phyloP scores from a whole-genome alignment of 2,113 vertebrate genomes.

The Odocoileus hemionus region DNA sequence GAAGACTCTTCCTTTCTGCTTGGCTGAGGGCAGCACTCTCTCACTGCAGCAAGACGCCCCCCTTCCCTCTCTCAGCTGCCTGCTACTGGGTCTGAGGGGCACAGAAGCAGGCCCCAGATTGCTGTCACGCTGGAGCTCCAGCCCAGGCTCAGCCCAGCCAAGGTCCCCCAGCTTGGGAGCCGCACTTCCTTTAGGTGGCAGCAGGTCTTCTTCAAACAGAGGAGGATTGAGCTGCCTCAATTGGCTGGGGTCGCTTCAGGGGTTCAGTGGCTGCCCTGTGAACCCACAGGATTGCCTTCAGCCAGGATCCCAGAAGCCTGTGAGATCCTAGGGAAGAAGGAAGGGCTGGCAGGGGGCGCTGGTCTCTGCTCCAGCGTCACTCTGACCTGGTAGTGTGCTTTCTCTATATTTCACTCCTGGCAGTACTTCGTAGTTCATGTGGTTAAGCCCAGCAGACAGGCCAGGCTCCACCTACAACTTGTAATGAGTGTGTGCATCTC shows the following conservation, averaged over 20 bases:
- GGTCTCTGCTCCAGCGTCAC: not conserved
- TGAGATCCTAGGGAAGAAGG: not conserved
- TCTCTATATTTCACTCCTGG: not conserved
- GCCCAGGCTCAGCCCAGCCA: not conserved
- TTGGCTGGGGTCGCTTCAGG: not conserved
- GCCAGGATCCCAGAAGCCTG: not conserved
- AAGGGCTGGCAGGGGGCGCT: too few relatives aligned
- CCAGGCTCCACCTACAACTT: not conserved
- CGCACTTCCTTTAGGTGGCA: not conserved
- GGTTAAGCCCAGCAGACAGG: not conserved
- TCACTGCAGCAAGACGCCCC: accelerated
- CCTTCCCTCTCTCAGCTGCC: not conserved
- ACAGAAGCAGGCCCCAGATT: not conserved
- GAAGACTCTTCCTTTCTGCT: not conserved
- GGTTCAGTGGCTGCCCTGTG: not conserved
- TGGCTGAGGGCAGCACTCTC: not conserved
- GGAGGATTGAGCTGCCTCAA: not conserved
- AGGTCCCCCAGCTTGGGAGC: not conserved
- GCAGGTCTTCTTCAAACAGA: not conserved
- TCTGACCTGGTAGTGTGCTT: not conserved
- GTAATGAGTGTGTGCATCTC: accelerated
- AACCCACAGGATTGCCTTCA: not conserved
- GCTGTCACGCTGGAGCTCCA: not conserved
- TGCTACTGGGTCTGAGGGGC: not conserved
- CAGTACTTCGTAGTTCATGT: not conserved